Evolutionary conservation across 2,888 invertebrate genomes (phyloP).

Genomic region (Drosophila limbata): DNA sequence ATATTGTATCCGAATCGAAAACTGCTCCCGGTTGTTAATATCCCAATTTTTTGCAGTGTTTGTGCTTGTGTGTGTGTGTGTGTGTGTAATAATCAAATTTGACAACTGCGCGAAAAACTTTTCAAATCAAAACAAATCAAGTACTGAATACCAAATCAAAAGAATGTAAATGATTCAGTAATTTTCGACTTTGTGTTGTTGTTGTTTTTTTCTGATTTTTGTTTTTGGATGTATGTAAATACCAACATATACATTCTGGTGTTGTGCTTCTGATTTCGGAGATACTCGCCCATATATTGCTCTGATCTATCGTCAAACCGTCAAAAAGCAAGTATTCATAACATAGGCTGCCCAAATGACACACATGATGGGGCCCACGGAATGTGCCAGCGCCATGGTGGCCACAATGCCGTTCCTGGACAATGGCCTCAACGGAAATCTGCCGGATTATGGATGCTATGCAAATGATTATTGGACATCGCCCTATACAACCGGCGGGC

Average conservation of each 20-base stretch:
- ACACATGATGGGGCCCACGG: constrained; percentile 82
- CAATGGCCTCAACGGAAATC: constrained; percentile 78
- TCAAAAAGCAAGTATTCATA: not conserved
- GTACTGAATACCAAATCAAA: constrained; percentile 30
- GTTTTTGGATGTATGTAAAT: not conserved
- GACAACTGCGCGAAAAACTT: constrained; percentile 79
- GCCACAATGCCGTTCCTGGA: constrained; percentile 83
- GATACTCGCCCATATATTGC: not conserved
- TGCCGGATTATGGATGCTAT: constrained; percentile 84
- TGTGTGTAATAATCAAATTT: constrained; percentile 71
- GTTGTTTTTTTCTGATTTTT: constrained; percentile 23
- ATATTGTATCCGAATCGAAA: not conserved
- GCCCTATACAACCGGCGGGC: constrained; percentile 83
- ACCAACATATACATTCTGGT: not conserved
- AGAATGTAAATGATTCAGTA: constrained; percentile 50
- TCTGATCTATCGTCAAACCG: not conserved
- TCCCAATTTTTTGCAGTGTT: constrained; percentile 48
- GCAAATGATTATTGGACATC: constrained; percentile 85
- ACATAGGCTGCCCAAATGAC: constrained; percentile 65
- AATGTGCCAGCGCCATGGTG: constrained; percentile 82
- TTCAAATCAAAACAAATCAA: constrained; percentile 60
- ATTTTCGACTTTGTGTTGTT: constrained; percentile 20
- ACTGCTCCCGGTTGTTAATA: not conserved
- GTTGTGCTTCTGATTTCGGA: constrained; percentile 4
- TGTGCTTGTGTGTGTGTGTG: constrained; percentile 20